Percentiles rank a stretch among this genome's conserved stretches.
Evolutionary conservation across 2,888 invertebrate genomes (phyloP).

Genomic region (Heteropelma amictum): DNA sequence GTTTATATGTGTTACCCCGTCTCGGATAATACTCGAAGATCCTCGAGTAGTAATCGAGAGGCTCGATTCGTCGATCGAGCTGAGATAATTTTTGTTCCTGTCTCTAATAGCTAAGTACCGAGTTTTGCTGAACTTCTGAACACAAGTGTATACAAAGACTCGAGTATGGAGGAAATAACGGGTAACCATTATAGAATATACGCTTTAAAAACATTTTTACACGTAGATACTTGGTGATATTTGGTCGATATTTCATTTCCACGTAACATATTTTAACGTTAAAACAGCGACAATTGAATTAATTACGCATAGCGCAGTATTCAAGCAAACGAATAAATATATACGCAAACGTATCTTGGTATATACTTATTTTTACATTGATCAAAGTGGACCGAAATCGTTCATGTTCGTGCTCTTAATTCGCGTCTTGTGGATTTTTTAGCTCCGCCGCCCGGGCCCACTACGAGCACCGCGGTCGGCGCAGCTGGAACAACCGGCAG

Average conservation of each 20-base stretch:
- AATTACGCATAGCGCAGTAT: too few species aligned
- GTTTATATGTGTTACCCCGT: too few species aligned
- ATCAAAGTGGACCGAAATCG: too few species aligned
- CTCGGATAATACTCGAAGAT: too few species aligned
- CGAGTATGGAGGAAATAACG: constrained; percentile 54
- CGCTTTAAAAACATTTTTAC: constrained; percentile 20
- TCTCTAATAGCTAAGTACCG: constrained; percentile 53
- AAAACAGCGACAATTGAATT: too few species aligned
- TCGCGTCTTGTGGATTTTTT: constrained; percentile 44
- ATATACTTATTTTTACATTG: too few species aligned
- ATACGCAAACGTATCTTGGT: too few species aligned
- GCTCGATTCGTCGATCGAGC: constrained; percentile 37
- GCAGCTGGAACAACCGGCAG: constrained; percentile 79
- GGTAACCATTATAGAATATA: constrained; percentile 54
- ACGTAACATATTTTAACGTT: too few species aligned
- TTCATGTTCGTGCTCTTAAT: not conserved
- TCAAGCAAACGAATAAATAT: too few species aligned
- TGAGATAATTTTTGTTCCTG: constrained; percentile 35
- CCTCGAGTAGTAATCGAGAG: not conserved
- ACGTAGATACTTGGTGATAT: constrained; percentile 1
- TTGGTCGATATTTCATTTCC: constrained; percentile 27
- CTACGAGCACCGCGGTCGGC: constrained; percentile 78
- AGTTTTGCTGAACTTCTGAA: constrained; percentile 54
- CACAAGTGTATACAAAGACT: constrained; percentile 56
- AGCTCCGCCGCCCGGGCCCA: constrained; percentile 81